A percentile compares a stretch with the other conserved stretches of the same genome.
Conservation (phyloP, 1,140 invertebrate species). For the Drosophila novamexicana region DNA sequence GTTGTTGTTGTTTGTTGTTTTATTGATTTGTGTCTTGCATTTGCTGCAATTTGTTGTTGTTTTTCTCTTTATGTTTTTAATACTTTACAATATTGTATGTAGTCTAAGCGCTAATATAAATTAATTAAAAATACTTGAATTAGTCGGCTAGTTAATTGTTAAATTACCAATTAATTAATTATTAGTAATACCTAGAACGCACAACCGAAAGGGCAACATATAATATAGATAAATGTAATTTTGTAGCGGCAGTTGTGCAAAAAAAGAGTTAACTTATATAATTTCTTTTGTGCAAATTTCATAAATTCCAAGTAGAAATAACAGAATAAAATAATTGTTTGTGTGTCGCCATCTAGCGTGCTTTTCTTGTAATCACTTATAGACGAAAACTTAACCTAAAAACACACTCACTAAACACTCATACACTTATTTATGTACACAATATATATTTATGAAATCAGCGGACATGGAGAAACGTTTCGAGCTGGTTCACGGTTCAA, state of each 20-base stretch:
- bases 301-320: conserved; percentile 59
- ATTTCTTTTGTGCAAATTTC: conserved; percentile 61
- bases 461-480: conserved; percentile 10
- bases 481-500: background rate
- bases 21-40: conserved; percentile 65
- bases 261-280: conserved; percentile 10
- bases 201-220: conserved; percentile 54
- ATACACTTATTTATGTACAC: conserved; percentile 72
- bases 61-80: conserved; percentile 66
- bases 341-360: conserved; percentile 44
- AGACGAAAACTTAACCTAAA: conserved; percentile 19
- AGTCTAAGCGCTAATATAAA: conserved; percentile 74
- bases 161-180: conserved; percentile 37
- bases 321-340: conserved; percentile 45
- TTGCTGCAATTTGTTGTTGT: conserved; percentile 55
- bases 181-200: conserved; percentile 77
- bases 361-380: conserved; percentile 28
- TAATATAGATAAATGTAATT: conserved; percentile 19
- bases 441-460: conserved; percentile 23
- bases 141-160: conserved; percentile 46
- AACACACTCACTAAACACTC: conserved; percentile 34
- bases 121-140: conserved; percentile 68
- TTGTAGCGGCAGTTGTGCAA: conserved; percentile 13
- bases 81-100: conserved; percentile 75
- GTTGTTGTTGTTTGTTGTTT: conserved; percentile 53